Evolutionary conservation across 2,113 vertebrate species (phyloP), one percentile per base, ranked within the genome.

Genomic region (Turnix velox): DNA sequence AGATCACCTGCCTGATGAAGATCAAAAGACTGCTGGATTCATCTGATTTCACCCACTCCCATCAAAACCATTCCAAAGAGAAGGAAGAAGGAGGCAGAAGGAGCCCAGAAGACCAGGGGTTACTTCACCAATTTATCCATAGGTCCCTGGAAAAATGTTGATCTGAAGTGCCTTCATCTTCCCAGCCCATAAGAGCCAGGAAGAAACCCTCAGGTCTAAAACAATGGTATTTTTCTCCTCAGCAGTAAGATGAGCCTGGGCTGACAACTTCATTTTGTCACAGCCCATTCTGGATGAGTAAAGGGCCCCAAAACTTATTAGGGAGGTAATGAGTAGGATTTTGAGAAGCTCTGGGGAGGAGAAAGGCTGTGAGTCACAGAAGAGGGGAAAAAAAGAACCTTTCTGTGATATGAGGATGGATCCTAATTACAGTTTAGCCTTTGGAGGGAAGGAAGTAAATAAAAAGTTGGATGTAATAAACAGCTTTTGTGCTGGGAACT

Each of bases 311-410:
- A 92, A 74, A 30, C 42, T 25, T 3, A 19, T 55, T 48, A 27
- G 46, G 15, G 52, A 79, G n/a, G 68, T 9, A 68, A 72, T 19
- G 39, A n/a, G 3, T 1, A 9, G 52, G 61, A 72, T 67, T 84
- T 46, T 54, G 39, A n/a, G 67, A 75, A 87, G 81, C 78, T 82
- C 66, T 30, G 1, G 3, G 51, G 90, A 35, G 51, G 43, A 20
- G 27, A 35, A 33, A 54, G 7, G 59, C 55, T 81, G 59, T 23
- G 40, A 30, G 7, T 54, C 17, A 5, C 7, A 1, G 7, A 12
- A 73, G 27, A 30, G 16, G 4, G 15, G 17, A 14, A 2, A 1
- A 23, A 24, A 33, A 4, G 20, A 14, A 6, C 1, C 3, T 33
- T 45, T 54, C 7, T 33, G 67, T 75, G 61, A 69, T 28, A 40